A percentile compares a stretch with the other conserved stretches of the same genome.
Evolutionary conservation across 2,113 vertebrate genomes (phyloP).

Genomic region (Columba livia): DNA sequence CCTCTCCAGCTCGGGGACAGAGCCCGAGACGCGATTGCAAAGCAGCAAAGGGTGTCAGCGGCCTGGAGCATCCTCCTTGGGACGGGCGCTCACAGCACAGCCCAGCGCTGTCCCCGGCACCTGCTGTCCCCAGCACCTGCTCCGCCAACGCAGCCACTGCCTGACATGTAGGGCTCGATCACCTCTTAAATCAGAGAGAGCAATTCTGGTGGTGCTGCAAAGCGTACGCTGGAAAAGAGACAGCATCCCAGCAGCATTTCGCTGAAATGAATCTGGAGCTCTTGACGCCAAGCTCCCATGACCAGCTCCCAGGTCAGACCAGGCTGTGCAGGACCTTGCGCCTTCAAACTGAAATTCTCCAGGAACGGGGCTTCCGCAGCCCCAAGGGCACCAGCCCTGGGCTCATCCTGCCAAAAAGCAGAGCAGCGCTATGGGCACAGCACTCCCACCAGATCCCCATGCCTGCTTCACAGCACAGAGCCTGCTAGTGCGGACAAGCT

Average conservation of each 20-base stretch:
- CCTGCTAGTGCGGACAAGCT: accelerated
- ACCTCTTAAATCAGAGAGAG: neutral
- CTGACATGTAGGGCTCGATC: neutral
- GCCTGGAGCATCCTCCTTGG: neutral
- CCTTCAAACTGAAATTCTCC: neutral
- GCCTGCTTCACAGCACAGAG: neutral
- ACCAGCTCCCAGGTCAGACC: neutral
- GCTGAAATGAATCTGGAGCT: neutral
- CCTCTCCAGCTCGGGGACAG: no score
- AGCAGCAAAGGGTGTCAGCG: conserved; percentile 41
- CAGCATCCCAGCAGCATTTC: accelerated
- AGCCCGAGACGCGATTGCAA: neutral
- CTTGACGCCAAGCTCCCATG: neutral
- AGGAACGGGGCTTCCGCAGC: neutral
- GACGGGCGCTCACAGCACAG: neutral
- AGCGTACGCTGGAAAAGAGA: neutral
- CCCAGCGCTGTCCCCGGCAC: neutral
- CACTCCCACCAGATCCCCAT: accelerated
- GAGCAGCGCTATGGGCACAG: accelerated
- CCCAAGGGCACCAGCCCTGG: accelerated
- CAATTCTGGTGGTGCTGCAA: neutral
- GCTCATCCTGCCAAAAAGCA: neutral
- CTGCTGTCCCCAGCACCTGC: neutral
- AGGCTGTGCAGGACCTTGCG: neutral
- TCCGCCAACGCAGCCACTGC: neutral